Evolutionary conservation across 2,888 invertebrate genomes (phyloP), one percentile per base, ranked within the genome.

Genomic region (Hofmannophila pseudospretella): DNA sequence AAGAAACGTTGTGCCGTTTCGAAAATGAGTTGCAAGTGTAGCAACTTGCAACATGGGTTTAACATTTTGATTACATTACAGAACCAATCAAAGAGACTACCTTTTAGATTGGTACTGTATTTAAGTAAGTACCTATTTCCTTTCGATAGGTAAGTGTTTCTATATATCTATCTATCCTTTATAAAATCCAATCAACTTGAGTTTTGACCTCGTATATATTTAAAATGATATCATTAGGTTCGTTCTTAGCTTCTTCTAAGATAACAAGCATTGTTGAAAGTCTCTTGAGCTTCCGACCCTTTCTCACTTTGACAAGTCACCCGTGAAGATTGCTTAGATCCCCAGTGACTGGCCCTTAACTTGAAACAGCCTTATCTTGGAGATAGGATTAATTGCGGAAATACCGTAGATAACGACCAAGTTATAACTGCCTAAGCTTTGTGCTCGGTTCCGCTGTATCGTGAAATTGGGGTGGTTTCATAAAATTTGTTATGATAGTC

Each of bases 261-360:
- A 82, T 84, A 86, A 85, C 85, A 82, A 82, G 85, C 82, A 84
- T 85, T 86, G 85, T 86, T 84, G 84, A 84, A 80, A 82, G 76
- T 82, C 82, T 80, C 82, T 75, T 69, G 74, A 79, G 81, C 65
- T 72, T 69, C 74, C 75, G 81, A 82, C 84, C 85, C 82, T 85
- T 72, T 76, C 78, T 73, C 72, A 67, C 85, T 86, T 86, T 86
- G 85, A 84, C 82, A 79, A 85, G 80, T 84, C 81, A 82, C 72
- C 80, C 84, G 84, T 85, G 75, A 84, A 85, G 84, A 84, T 86
- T 84, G 85, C 84, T 82, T 82, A 81, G 84, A 85, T 84, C 85
- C 81, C 80, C 53, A 68, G 73, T 59, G 74, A 71, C 78, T 75
- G 76, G 77, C 73, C 79, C 81, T 81, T 76, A 78, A 79, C 73